Base-by-base conservation (phyloP, 2,797 vertebrate genomes). In the Paedocypris micromegethes region DNA sequence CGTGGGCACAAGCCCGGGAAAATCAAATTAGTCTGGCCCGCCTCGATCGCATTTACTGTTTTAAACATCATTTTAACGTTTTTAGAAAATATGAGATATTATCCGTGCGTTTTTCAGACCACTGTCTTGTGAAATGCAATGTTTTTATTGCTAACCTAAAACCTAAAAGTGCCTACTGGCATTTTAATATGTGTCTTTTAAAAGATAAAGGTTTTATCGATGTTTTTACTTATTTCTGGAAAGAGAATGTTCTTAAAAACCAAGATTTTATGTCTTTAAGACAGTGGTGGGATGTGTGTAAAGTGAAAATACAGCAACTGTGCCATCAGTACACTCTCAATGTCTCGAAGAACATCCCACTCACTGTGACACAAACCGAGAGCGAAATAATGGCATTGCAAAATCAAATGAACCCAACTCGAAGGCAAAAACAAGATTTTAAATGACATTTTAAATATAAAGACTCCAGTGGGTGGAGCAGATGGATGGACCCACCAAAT, bases 371-470 rank as follows among this genome's bases (percentile, higher is more conserved):
- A 4, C 2, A 39, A 67, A 5, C n/a, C n/a, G 58, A 68, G 63
- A 42, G 2, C 37, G 63, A 73, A 39, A 63, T 73, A 39, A n/a
- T 68, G 45, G 40, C 44, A n/a, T 41, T 73, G 8, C 52, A 68
- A n/a, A 41, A 4, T 2, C 48, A 47, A 49, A 46, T 9, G 4
- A 23, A 1, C n/a, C 64, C 54, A 41, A 43, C 58, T 73, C 3
- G 43, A 38, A 48, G 0, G 3, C 3, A 57, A 68, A 53, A 51
- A 41, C 5, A 58, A 9, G 3, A 6, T 1, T 6, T 42, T 68
- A 41, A 37, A 55, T 55, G 48, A 59, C 7, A 9, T 67, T 1
- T 50, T 72, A 5, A 50, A 44, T 3, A 45, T 45, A 6, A 64
- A 4, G 55, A 50, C 41, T 61, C 40, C 58, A 48, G 45, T 46